A percentile compares a stretch with the other conserved stretches of the same genome.
Evolutionary conservation across 2,888 invertebrate species (phyloP).

Genomic region (Dusona sp.): DNA sequence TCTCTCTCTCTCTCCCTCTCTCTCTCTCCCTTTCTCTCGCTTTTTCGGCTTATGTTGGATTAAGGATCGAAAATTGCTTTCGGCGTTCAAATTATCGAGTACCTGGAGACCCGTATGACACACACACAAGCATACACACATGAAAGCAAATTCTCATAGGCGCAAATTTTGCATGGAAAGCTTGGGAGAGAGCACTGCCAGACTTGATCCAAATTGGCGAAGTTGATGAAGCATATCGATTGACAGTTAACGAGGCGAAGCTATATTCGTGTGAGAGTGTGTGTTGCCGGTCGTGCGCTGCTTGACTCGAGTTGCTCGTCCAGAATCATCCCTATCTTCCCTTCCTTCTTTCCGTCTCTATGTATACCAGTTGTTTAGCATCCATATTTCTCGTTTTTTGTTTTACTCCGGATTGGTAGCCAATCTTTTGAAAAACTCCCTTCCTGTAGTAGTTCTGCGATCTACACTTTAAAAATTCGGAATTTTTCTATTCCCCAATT

Average conservation of each 20-base stretch:
- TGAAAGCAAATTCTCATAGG: background rate
- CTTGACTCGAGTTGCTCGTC: constrained; percentile 49
- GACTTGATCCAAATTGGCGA: constrained; percentile 65
- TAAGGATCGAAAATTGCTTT: constrained; percentile 67
- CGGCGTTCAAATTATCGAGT: constrained; percentile 63
- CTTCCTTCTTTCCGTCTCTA: constrained; percentile 4
- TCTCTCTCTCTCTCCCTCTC: background rate
- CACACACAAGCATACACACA: background rate
- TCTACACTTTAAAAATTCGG: background rate
- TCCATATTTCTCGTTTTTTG: constrained; percentile 34
- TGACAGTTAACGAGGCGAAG: constrained; percentile 70
- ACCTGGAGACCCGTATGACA: constrained; percentile 26
- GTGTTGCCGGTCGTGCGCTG: constrained; percentile 38
- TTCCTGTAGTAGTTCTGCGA: too few relatives aligned
- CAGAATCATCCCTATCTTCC: constrained; percentile 36
- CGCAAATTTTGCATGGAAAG: constrained; percentile 20
- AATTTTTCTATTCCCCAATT: background rate
- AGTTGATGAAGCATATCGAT: constrained; percentile 71
- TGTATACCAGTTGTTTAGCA: constrained; percentile 9
- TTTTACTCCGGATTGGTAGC: background rate
- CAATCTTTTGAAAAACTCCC: constrained; percentile 32
- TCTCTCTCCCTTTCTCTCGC: constrained; percentile 2
- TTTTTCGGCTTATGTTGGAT: constrained; percentile 39
- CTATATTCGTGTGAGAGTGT: constrained; percentile 20
- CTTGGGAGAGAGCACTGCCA: constrained; percentile 36